These are phyloP conservation scores for Cryptomyrus ogoouensis DNA, from an alignment of 2,113 vertebrate genomes.

Conservation along the genomic window DNA sequence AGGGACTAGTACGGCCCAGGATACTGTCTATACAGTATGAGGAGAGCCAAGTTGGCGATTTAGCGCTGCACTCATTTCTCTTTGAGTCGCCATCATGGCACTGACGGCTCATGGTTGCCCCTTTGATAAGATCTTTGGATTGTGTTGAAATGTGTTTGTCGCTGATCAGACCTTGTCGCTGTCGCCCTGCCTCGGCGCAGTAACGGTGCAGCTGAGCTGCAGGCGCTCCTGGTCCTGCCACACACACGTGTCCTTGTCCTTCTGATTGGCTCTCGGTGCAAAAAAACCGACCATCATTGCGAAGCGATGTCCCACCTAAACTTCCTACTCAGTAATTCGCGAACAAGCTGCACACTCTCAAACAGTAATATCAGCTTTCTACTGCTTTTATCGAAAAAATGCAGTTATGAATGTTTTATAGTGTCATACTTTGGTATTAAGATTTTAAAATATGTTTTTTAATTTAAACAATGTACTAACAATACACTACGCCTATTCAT, in stretches of 20 bases:
- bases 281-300: conserved; percentile 6
- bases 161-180: conserved; percentile 18
- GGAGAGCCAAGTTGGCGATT: conserved; percentile 73
- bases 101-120: conserved; percentile 62
- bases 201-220: neutral
- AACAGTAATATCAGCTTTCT: neutral
- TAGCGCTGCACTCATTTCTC: conserved; percentile 69
- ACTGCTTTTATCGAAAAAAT: neutral
- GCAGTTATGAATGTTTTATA: neutral
- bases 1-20: conserved; percentile 71
- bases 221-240: conserved; percentile 55
- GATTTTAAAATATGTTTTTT: neutral
- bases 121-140: neutral
- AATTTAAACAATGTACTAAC: neutral
- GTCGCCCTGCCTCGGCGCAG: conserved; percentile 33
- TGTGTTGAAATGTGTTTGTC: conserved; percentile 24
- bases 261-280: conserved; percentile 58
- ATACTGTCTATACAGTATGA: conserved; percentile 84
- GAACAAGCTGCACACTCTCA: neutral
- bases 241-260: conserved; percentile 61
- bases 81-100: conserved; percentile 67
- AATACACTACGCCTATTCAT: neutral
- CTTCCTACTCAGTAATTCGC: neutral
- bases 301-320: neutral
- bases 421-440: neutral